Percentiles rank a stretch among this genome's conserved stretches.
phyloP scores from a whole-genome alignment of 2,113 vertebrate genomes.

The Saccopteryx bilineata region DNA sequence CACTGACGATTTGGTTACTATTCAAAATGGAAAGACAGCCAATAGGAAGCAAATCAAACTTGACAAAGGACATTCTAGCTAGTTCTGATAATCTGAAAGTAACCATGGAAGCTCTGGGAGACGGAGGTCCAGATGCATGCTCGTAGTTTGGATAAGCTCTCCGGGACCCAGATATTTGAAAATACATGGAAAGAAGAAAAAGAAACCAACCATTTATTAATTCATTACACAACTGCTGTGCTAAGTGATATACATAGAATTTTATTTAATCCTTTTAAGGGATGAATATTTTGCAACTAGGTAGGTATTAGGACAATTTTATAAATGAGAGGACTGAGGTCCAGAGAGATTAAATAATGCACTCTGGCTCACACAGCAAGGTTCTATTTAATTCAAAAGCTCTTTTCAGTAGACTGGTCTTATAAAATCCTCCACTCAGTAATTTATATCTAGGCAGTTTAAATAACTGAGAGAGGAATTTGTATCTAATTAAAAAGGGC shows the following conservation, averaged over 20 bases:
- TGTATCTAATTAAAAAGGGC: conserved; percentile 54
- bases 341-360: conserved; percentile 24
- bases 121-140: neutral
- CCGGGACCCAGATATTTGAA: conserved; percentile 41
- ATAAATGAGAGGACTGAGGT: neutral
- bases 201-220: neutral
- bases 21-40: neutral
- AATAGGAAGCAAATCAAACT: neutral
- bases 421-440: neutral
- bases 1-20: neutral
- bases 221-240: neutral
- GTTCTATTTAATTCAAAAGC: conserved; percentile 16
- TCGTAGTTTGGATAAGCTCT: neutral
- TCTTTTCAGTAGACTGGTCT: neutral
- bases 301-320: neutral
- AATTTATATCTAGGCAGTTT: neutral
- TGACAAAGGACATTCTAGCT: neutral
- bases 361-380: neutral
- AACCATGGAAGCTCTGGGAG: neutral
- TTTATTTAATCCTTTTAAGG: conserved; percentile 36
- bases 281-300: neutral
- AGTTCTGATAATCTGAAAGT: conserved; percentile 4
- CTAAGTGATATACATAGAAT: neutral
- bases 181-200: neutral
- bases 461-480: conserved; percentile 7